Evolutionary conservation across 2,888 invertebrate genomes (phyloP), one percentile per base, ranked within the genome.

Genomic region (Oxytorus armatus): DNA sequence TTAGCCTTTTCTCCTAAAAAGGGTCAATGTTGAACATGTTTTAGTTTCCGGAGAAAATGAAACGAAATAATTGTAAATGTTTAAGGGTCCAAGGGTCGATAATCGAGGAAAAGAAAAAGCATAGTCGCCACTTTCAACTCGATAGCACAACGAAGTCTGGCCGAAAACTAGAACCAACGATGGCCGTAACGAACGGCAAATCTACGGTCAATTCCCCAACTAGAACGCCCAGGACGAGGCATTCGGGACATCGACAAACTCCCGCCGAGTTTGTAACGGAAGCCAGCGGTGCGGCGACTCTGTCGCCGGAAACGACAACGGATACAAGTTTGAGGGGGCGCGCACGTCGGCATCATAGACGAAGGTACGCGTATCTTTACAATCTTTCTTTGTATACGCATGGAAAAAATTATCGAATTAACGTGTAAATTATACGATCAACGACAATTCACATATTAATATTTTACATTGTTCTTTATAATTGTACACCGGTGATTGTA

Each of bases 341-440:
- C 36, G 88, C 84, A 70, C 87, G 90, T 47, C 88, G 90, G 51
- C 90, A 91, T 81, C 89, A 89, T 82, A 88, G 89, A n/a, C 83
- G 84, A 79, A 88, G 85, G 88, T 88, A 82, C 23, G 77, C 18
- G 29, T 47, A 0, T 25, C n/a, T 33, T 16, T 25, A 53, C 18
- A 33, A 47, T 44, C 33, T 44, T 47, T 23, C 1, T 63, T 44
- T 69, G 29, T 2, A 29, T 29, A 29, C 29, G 5, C 2, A 29
- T n/a, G n/a, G n/a, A n/a, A n/a, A n/a, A n/a, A n/a, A n/a, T n/a
- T n/a, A n/a, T n/a, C n/a, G n/a, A n/a, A n/a, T n/a, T n/a, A n/a
- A n/a, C n/a, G n/a, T n/a, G n/a, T n/a, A n/a, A n/a, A n/a, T n/a
- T n/a, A n/a, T n/a, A n/a, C n/a, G n/a, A n/a, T n/a, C n/a, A n/a